Evolutionary conservation across 2,113 vertebrate species (phyloP), one percentile per base, ranked within the genome.

Genomic region (Clinocottus analis): DNA sequence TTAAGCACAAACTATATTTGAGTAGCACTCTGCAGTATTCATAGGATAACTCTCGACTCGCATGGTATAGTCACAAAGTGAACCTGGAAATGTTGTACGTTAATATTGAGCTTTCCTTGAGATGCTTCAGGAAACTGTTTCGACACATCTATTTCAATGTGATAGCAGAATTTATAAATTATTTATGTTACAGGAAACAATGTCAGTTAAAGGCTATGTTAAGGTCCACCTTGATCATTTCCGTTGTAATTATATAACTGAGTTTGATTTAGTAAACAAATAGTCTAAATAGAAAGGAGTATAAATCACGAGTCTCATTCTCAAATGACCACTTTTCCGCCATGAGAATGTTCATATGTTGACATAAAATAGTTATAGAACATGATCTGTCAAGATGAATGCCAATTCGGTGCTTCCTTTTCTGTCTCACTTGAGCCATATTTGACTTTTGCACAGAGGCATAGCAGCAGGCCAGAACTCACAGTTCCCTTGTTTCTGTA

Each of bases 1-100:
- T 77, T 78, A 79, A 87, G 71, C 81, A 77, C 75, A 85, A 86
- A 90, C 84, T 90, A 85, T 80, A 76, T 87, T 88, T 82, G 88
- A 84, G 83, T 68, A 84, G 80, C 86, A 78, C 76, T 88, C 80
- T 87, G 77, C 72, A 64, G 72, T 69, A 14, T 84, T 85, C 73
- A 69, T 79, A 53, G 60, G 59, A 77, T 78, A 85, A 86, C 83
- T 86, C 64, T 76, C 53, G 33, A 87, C 66, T 84, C 75, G 59
- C 77, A 72, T 71, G 59, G 55, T 73, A 74, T 51, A 80, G 73
- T 73, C 71, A 76, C 79, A 56, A 33, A 23, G 43, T 39, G 19
- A 78, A 82, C 59, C 60, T 73, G 41, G 23, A 87, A 72, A 71
- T 75, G 33, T n/a, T 78, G 67, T 31, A 47, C 59, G 55, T 62